These are phyloP conservation scores for Aleiodes alternator DNA, from an alignment of 2,888 invertebrate species.

Conservation along the genomic window DNA sequence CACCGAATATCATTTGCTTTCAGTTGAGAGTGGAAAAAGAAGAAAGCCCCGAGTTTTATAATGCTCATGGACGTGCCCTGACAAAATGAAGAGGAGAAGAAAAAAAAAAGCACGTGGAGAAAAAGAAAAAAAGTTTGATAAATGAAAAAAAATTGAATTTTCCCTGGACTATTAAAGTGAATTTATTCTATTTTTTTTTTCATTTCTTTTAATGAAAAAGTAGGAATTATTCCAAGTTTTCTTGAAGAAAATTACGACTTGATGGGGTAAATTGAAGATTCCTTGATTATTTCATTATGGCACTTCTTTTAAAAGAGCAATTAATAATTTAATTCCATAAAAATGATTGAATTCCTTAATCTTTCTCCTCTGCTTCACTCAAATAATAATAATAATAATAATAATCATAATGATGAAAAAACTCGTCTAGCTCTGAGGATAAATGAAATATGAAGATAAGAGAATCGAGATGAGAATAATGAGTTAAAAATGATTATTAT, in stretches of 20 bases:
- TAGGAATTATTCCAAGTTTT: background rate
- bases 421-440: too few relatives aligned
- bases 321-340: slow-evolving; percentile 6
- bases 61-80: slow-evolving; percentile 23
- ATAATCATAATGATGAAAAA: too few relatives aligned
- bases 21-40: background rate
- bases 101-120: background rate
- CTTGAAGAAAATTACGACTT: background rate
- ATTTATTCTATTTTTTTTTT: background rate
- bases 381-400: too few relatives aligned
- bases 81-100: background rate
- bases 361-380: too few relatives aligned
- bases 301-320: too few relatives aligned
- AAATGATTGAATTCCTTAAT: slow-evolving; percentile 1
- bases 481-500: background rate
- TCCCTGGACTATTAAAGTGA: slow-evolving; percentile 12
- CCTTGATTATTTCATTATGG: slow-evolving; percentile 8
- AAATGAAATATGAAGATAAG: too few relatives aligned
- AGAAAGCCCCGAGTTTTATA: slow-evolving; percentile 8
- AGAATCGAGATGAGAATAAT: too few relatives aligned
- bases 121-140: background rate
- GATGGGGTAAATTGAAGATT: slow-evolving; percentile 8
- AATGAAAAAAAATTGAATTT: slow-evolving; percentile 29
- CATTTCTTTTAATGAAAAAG: background rate
- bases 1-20: slow-evolving; percentile 27